Base-by-base conservation (phyloP, 2,888 invertebrate genomes). In the Ypsolopha sequella region DNA sequence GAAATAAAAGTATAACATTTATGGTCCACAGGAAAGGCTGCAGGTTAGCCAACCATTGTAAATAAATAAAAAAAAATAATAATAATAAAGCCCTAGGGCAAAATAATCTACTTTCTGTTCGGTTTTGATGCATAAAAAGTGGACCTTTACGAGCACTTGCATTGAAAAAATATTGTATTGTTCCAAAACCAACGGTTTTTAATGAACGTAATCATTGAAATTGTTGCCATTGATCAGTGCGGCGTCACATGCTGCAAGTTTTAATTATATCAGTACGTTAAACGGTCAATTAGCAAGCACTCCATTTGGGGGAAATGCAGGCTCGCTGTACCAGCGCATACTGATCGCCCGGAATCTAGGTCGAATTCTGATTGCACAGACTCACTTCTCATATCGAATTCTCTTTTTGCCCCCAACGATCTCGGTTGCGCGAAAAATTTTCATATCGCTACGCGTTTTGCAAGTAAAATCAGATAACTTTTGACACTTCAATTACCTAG, bases 391-490 rank as follows among this genome's bases (percentile, higher is more conserved):
- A 84, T 84, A 85, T 82, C 75, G 79, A 82, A 84, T 86, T 84
- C 80, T 74, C 76, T 80, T 85, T 85, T 82, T 84, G 73, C 73
- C 73, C 64, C 68, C 65, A 73, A 67, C 82, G 76, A 79, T 79
- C 70, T 73, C 77, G 73, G 68, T 62, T 65, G 71, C 73, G 79
- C 76, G 76, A 48, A 81, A 80, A 82, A 79, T 82, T 85, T 85
- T 82, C 81, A 82, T 81, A 82, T 77, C 74, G 75, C 75, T 69
- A 73, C 73, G 74, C 77, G 77, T 72, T 85, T 85, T 85, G 86
- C 84, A 85, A 86, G 86, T 85, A 79, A 85, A 85, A 86, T 86
- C 84, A 84, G 81, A 80, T 75, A 86, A 86, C 82, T 86, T 86
- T 85, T 86, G 86, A 85, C 86, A 85, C 82, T 82, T 80, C 86